Evolutionary conservation across 2,888 invertebrate species (phyloP).

Genomic region (Agonopterix subpropinquella): DNA sequence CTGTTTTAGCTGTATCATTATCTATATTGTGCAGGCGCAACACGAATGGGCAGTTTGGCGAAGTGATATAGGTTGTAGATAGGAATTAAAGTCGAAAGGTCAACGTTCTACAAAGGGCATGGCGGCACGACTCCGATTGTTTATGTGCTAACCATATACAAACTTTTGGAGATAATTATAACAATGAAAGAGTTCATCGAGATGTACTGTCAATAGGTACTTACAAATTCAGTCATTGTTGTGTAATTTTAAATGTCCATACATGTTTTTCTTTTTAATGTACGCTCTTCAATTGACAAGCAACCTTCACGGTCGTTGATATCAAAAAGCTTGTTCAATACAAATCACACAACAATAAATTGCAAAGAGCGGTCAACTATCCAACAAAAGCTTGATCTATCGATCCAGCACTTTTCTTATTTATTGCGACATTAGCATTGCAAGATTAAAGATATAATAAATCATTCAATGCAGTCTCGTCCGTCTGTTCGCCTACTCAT

Average conservation of each 20-base stretch:
- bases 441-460: conserved; percentile 35
- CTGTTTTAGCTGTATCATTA: conserved; percentile 38
- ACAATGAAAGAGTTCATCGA: neutral
- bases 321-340: too few species aligned
- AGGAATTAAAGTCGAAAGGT: conserved; percentile 43
- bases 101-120: conserved; percentile 41
- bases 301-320: too few species aligned
- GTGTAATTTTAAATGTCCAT: too few species aligned
- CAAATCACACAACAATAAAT: neutral
- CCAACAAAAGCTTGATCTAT: conserved; percentile 1
- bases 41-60: conserved; percentile 44
- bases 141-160: conserved; percentile 17
- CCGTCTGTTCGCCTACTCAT: conserved; percentile 31
- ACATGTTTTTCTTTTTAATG: too few species aligned
- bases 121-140: conserved; percentile 40
- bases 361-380: neutral
- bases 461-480: conserved; percentile 28
- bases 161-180: neutral
- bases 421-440: conserved; percentile 33
- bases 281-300: too few species aligned
- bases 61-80: conserved; percentile 46
- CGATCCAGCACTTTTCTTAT: conserved; percentile 15
- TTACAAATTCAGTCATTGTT: too few species aligned
- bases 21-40: conserved; percentile 30
- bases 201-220: neutral